Evolutionary conservation across 2,888 invertebrate genomes (phyloP), one percentile per base, ranked within the genome.

Genomic region (Tupiocoris notatus): DNA sequence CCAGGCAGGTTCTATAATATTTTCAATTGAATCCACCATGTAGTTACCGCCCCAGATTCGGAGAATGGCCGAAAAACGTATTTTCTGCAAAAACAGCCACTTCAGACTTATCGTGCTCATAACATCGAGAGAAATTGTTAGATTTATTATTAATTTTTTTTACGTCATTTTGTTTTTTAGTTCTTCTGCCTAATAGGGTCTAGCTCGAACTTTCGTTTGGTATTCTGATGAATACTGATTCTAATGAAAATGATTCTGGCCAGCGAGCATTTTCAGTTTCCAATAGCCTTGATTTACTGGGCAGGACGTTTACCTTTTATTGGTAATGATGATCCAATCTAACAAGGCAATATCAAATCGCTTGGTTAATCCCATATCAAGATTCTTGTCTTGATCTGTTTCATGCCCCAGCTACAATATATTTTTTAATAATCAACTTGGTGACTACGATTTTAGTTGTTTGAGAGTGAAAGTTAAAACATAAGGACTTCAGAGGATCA

Each of bases 231-330:
- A n/a, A n/a, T n/a, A n/a, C n/a, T n/a, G n/a, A n/a, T n/a, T n/a
- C n/a, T n/a, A n/a, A n/a, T n/a, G n/a, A n/a, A n/a, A n/a, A n/a
- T n/a, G n/a, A n/a, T n/a, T n/a, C n/a, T n/a, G n/a, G n/a, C n/a
- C n/a, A n/a, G n/a, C n/a, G n/a, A n/a, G n/a, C n/a, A n/a, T n/a
- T n/a, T n/a, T n/a, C n/a, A n/a, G n/a, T n/a, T n/a, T n/a, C n/a
- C n/a, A n/a, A n/a, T n/a, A n/a, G 59, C 59, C 59, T 59, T 59
- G 20, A n/a, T 59, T 59, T n/a, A 59, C 59, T 59, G 59, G 59
- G 59, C 59, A 59, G 59, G 59, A 59, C 20, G n/a, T 9, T 20
- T 20, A 59, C 20, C 59, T 12, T 7, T 39, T 39, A 12, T 3
- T 39, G 59, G 20, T 20, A 59, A 59, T 9, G n/a, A 9, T 59